Base-by-base conservation (phyloP, 2,113 vertebrate genomes). In the Uropsilus gracilis region DNA sequence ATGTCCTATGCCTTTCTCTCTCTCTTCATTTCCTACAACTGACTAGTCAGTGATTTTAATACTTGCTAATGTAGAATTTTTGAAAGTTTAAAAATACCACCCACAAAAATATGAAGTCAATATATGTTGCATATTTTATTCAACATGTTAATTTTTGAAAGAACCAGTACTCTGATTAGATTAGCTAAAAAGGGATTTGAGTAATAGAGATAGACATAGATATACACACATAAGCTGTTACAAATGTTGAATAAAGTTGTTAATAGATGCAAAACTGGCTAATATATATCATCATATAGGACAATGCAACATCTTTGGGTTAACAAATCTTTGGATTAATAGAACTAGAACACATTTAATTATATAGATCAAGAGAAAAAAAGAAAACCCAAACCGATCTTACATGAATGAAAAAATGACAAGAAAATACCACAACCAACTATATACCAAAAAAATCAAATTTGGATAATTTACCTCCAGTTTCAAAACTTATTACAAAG, bases 401-500 rank as follows among this genome's bases (percentile, higher is more conserved):
- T 77, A 86, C 6, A 76, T 37, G 89, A 92, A 59, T 59, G 44
- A 75, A 92, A 81, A 32, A 1, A 75, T 85, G 63, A 59, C 48
- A 75, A 80, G 1, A 5, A 10, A 89, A 76, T 71, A 22, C 61
- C 57, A 42, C 71, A 42, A 95, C 72, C 17, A 92, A 32, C 8
- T 86, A 2, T 14, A 50, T 59, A 75, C 1, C 4, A 61, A 86
- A 77, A 73, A 68, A 3, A 68, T 26, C 6, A 53, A 59, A 61
- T 8, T 73, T 69, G 3, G 24, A 78, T 28, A 78, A 84, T 22
- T 68, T 6, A 89, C 5, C 66, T 77, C 22, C 18, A 87, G 28
- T 80, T 84, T 80, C 69, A 94, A 83, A 94, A 78, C 39, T 55
- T 55, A 53, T 20, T 34, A 26, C 22, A 84, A 68, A 91, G 9